These are phyloP conservation scores for Stenodera caucasica DNA, from an alignment of 2,888 invertebrate species.

Conservation along the genomic window DNA sequence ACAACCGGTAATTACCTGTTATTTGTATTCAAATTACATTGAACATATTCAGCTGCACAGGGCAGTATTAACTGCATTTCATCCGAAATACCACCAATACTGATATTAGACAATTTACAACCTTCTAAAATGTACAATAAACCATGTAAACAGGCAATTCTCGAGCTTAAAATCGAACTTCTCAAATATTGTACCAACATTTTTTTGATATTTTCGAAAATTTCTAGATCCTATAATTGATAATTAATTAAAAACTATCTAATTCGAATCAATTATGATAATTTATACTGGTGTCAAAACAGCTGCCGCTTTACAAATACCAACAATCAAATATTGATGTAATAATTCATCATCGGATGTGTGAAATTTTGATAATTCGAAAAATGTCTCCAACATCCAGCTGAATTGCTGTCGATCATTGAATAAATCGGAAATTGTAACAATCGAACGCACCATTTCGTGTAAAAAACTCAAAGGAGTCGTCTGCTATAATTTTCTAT, in stretches of 20 bases:
- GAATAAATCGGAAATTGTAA: constrained; percentile 76
- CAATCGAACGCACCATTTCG: constrained; percentile 66
- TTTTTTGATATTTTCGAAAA: constrained; percentile 64
- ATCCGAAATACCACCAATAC: constrained; percentile 55
- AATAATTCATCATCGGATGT: constrained; percentile 76
- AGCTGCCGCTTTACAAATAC: constrained; percentile 69
- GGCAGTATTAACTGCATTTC: constrained; percentile 59
- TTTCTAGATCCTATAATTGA: constrained; percentile 59
- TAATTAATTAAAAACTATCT: not conserved
- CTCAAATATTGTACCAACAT: constrained; percentile 63
- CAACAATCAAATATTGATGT: constrained; percentile 69
- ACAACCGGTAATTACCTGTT: constrained; percentile 47
- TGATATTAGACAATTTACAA: constrained; percentile 56
- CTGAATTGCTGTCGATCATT: constrained; percentile 74
- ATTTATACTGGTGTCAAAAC: constrained; percentile 64
- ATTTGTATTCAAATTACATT: constrained; percentile 55
- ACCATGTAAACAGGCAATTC: constrained; percentile 67
- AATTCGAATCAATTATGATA: not conserved
- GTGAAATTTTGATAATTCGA: constrained; percentile 68
- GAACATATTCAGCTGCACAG: constrained; percentile 59
- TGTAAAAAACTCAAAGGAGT: constrained; percentile 58
- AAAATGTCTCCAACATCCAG: constrained; percentile 75
- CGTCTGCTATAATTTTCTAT: constrained; percentile 47
- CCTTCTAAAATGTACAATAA: constrained; percentile 68
- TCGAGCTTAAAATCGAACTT: constrained; percentile 64